These are phyloP conservation scores for Caenorhabditis doughertyi DNA, from an alignment of 2,888 invertebrate species.

Conservation along the genomic window DNA sequence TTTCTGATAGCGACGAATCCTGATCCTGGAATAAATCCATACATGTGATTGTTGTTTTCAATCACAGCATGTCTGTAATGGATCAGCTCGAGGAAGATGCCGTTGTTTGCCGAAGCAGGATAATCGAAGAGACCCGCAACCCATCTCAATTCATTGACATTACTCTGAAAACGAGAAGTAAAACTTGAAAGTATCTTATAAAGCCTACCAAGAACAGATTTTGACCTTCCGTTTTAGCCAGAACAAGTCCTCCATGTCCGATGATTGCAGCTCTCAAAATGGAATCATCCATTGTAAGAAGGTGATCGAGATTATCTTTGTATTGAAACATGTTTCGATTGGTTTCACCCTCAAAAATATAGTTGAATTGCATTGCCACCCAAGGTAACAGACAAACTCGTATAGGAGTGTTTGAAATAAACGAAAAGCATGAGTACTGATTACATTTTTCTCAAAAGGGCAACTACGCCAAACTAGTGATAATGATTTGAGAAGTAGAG, in stretches of 20 bases:
- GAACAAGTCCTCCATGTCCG: not conserved
- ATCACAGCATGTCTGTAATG: not conserved
- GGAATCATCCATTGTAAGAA: not conserved
- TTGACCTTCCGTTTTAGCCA: not conserved
- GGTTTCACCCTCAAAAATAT: too few species aligned
- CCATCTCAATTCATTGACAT: not conserved
- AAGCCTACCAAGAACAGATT: not conserved
- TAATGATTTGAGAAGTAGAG: too few species aligned
- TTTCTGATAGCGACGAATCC: not conserved
- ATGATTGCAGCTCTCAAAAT: not conserved
- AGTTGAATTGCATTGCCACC: too few species aligned
- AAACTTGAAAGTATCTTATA: not conserved
- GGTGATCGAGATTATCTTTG: not conserved
- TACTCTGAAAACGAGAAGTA: not conserved
- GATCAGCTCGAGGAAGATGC: not conserved
- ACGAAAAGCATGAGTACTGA: too few species aligned
- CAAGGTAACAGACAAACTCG: not conserved
- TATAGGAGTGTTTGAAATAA: too few species aligned
- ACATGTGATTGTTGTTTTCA: not conserved
- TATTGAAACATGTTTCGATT: not conserved
- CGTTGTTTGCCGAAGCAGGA: not conserved
- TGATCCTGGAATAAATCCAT: not conserved
- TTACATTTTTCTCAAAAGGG: too few species aligned
- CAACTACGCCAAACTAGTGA: too few species aligned
- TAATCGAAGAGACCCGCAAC: not conserved